Base-by-base conservation (phyloP, 2,797 vertebrate species). In the Schizopygopsis malacanthus region DNA sequence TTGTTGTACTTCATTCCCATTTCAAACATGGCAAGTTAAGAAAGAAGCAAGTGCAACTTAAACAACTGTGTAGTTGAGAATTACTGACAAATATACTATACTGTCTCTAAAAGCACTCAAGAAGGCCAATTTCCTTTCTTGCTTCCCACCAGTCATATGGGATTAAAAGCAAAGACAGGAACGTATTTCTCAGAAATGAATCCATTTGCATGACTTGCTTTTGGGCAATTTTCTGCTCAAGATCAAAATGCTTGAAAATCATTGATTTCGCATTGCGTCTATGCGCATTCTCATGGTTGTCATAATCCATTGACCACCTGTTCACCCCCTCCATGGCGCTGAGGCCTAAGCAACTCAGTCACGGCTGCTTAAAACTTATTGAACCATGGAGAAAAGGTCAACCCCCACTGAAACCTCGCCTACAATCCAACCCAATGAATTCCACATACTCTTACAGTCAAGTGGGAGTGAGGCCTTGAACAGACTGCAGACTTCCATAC, bases 301-400 rank as follows among this genome's bases (percentile, higher is more conserved):
- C 9, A 52, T 79, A 54, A 85, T 79, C 67, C 83, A 63, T 20
- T 61, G 77, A 72, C 83, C 76, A 85, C 76, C 83, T 85, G 83
- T 79, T 85, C 76, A 85, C 67, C 83, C 50, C 20, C 67, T 79
- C 41, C 54, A 33, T 4, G 8, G 39, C 52, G 2, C 65, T 61
- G 54, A 79, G 50, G 77, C 65, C 83, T 79, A 72, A 85, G 67
- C 13, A 85, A 75, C 78, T 81, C n/a, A 20, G 84, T 85, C 78
- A 85, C 43, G 84, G 84, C 69, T 73, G 78, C 84, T 85, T 81
- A 81, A 85, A 81, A 81, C 56, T 67, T 52, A 85, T 22, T 63
- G 69, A 85, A 73, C 85, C 81, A 16, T 28, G 39, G 52, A 70
- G 18, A 4, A 83, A 83, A 83, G 81, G 81, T 79, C 80, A 86